phyloP scores from a whole-genome alignment of 2,888 invertebrate species.

The Vesta saturnalis region DNA sequence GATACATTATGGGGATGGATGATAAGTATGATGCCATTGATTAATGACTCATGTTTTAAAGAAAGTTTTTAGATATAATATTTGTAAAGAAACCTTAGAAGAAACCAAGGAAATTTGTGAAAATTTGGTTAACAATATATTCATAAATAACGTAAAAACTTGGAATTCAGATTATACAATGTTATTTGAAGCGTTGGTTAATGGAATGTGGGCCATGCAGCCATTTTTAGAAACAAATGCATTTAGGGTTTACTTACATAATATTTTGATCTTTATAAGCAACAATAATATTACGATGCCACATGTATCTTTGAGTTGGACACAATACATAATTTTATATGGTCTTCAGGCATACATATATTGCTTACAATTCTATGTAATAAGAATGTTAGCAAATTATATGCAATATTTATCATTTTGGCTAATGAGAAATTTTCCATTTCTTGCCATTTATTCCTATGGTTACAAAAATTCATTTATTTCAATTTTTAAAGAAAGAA shows the following conservation, averaged over 20 bases:
- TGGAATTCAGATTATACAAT: constrained; percentile 71
- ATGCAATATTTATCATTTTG: constrained; percentile 69
- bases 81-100: constrained; percentile 70
- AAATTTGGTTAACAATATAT: constrained; percentile 68
- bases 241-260: constrained; percentile 62
- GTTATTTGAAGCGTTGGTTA: constrained; percentile 71
- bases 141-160: constrained; percentile 69
- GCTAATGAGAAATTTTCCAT: constrained; percentile 74
- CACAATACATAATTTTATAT: constrained; percentile 4
- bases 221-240: constrained; percentile 69
- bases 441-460: constrained; percentile 73
- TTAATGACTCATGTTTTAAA: not conserved
- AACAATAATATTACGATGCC: constrained; percentile 24
- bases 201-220: constrained; percentile 76
- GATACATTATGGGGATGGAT: constrained; percentile 82
- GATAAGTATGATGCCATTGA: constrained; percentile 68
- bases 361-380: constrained; percentile 15
- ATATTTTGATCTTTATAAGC: constrained; percentile 32
- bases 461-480: constrained; percentile 71
- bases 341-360: constrained; percentile 1
- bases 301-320: not conserved
- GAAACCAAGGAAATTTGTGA: constrained; percentile 73
- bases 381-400: constrained; percentile 36
- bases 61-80: constrained; percentile 69
- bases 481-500: constrained; percentile 58